A percentile compares a stretch with the other conserved stretches of the same genome.
Evolutionary conservation across 2,113 vertebrate species (phyloP).

Genomic region (Pica pica): DNA sequence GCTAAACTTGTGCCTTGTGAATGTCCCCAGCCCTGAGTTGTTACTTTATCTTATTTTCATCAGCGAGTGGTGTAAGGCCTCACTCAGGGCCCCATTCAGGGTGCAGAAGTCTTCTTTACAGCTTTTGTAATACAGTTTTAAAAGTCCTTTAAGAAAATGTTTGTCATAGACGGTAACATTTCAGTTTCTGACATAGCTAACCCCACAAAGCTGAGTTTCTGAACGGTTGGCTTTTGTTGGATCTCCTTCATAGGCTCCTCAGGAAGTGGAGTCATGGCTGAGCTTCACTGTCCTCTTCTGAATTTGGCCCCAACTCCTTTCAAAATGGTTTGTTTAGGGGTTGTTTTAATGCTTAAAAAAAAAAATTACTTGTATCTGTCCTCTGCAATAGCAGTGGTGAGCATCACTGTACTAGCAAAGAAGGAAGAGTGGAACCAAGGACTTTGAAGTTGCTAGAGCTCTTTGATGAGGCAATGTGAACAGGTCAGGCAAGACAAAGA

Average conservation of each 20-base stretch:
- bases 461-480: neutral
- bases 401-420: neutral
- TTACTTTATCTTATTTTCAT: no score
- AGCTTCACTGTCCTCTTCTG: neutral
- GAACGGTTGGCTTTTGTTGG: neutral
- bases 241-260: neutral
- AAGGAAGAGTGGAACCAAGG: neutral
- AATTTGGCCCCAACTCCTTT: neutral
- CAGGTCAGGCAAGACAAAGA: neutral
- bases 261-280: neutral
- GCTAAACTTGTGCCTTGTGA: no score
- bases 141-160: no score
- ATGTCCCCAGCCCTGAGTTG: no score
- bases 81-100: no score
- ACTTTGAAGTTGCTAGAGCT: neutral
- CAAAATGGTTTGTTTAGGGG: neutral
- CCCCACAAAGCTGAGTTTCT: neutral
- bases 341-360: neutral
- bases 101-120: no score
- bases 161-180: no score
- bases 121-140: no score
- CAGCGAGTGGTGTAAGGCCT: no score
- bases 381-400: neutral
- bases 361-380: fast-evolving
- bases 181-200: neutral